Evolutionary conservation across 2,888 invertebrate species (phyloP).

Genomic region (Caenorhabditis wallacei): DNA sequence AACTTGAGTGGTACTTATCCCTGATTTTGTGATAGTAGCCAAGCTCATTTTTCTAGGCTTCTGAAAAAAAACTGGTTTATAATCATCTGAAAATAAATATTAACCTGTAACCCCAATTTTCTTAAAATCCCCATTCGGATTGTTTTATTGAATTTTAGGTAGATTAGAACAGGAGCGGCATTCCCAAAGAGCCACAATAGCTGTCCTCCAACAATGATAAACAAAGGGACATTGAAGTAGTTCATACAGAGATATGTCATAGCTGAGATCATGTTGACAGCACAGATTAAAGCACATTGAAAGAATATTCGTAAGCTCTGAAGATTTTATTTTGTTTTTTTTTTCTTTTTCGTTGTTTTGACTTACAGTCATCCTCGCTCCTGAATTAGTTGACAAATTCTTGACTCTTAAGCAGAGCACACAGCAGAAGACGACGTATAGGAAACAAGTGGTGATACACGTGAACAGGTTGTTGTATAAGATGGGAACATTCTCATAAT

Average conservation of each 20-base stretch:
- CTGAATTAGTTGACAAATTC: slow-evolving; percentile 1
- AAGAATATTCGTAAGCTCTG: slow-evolving; percentile 22
- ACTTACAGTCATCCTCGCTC: slow-evolving; percentile 4
- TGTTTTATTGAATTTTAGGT: slow-evolving; percentile 42
- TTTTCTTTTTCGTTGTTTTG: too few relatives aligned
- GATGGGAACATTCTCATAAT: slow-evolving; percentile 62
- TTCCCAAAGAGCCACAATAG: slow-evolving; percentile 48
- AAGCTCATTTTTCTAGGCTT: too few relatives aligned
- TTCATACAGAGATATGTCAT: slow-evolving; percentile 24
- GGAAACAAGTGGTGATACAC: slow-evolving; percentile 64
- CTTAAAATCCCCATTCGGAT: slow-evolving; percentile 24
- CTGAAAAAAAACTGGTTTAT: too few relatives aligned
- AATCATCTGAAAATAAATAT: too few relatives aligned
- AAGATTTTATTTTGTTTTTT: not conserved
- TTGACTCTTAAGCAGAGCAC: slow-evolving; percentile 50
- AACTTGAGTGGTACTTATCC: too few relatives aligned
- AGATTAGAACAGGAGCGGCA: slow-evolving; percentile 45
- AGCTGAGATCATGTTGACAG: not conserved
- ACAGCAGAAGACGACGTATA: slow-evolving; percentile 57
- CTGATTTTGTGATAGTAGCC: too few relatives aligned
- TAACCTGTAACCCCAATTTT: not conserved
- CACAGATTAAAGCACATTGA: slow-evolving; percentile 31
- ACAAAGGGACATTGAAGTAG: slow-evolving; percentile 12
- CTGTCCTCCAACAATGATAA: slow-evolving; percentile 35
- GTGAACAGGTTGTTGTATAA: slow-evolving; percentile 66